Percentiles rank a stretch among this genome's conserved stretches.
Evolutionary conservation across 64 coral and sea anemone species (phyloP).

Genomic region (Porites australiensis): DNA sequence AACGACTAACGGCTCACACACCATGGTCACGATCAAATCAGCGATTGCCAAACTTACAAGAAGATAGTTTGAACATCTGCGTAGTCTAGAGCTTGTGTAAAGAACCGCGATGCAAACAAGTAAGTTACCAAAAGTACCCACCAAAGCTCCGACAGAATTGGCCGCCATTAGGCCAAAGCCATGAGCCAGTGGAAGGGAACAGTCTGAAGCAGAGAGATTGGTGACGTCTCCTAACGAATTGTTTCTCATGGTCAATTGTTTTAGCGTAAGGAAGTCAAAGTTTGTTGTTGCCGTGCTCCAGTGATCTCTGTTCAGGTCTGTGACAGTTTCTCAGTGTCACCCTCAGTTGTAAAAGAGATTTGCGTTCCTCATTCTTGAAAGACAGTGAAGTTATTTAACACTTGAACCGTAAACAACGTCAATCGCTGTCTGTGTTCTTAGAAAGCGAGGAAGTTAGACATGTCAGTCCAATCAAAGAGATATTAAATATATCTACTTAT

Average conservation of each 20-base stretch:
- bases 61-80: constrained; percentile 35
- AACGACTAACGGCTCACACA: constrained; percentile 15
- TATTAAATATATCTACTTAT: too few relatives aligned
- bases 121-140: constrained; percentile 46
- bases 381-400: too few relatives aligned
- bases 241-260: neutral
- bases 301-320: too few relatives aligned
- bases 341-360: too few relatives aligned
- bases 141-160: neutral
- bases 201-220: neutral
- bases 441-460: too few relatives aligned
- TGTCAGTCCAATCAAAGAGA: too few relatives aligned
- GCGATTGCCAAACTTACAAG: constrained; percentile 40
- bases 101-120: constrained; percentile 20
- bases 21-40: constrained; percentile 50
- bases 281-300: too few relatives aligned
- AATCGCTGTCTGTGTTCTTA: too few relatives aligned
- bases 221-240: neutral
- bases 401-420: too few relatives aligned
- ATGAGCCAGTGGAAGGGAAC: neutral
- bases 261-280: too few relatives aligned
- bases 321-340: too few relatives aligned
- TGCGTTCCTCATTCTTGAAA: too few relatives aligned
- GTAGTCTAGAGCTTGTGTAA: neutral
- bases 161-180: constrained; percentile 14